A percentile compares a stretch with the other conserved stretches of the same genome.
phyloP scores from a whole-genome alignment of 64 coral and sea anemone genomes.

The Acropora yongei region DNA sequence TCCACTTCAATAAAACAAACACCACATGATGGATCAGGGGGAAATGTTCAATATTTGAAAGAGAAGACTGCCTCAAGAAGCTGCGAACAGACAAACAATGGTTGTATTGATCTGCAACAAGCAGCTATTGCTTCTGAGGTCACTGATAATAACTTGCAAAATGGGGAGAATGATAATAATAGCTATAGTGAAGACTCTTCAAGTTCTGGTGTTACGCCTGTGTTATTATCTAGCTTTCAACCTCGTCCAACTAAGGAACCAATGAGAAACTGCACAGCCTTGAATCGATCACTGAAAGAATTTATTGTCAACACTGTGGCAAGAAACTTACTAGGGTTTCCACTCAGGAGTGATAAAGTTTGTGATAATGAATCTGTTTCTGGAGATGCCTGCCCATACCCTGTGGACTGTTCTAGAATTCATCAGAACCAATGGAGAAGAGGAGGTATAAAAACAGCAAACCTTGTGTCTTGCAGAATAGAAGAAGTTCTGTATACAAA shows the following conservation, averaged over 20 bases:
- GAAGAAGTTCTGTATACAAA: no score
- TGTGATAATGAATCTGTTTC: neutral
- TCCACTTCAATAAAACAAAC: neutral
- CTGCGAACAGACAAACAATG: neutral
- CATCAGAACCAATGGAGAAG: slow-evolving; percentile 6
- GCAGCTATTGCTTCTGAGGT: neutral
- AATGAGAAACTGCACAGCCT: slow-evolving; percentile 83
- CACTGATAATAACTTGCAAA: neutral
- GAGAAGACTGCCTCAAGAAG: neutral
- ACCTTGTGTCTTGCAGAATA: no score
- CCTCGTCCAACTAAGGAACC: slow-evolving; percentile 33
- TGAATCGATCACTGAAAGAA: slow-evolving; percentile 72
- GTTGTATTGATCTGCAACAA: neutral
- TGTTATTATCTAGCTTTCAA: slow-evolving; percentile 25
- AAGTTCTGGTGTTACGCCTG: neutral
- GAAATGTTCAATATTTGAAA: neutral
- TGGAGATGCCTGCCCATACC: neutral
- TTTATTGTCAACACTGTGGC: slow-evolving; percentile 76
- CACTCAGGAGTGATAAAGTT: neutral
- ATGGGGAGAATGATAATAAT: neutral
- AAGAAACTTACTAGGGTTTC: slow-evolving; percentile 40
- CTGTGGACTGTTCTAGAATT: neutral
- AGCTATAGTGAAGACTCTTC: neutral
- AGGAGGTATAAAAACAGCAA: slow-evolving; percentile 33
- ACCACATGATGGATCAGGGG: neutral